phyloP scores from a whole-genome alignment of 1,140 invertebrate genomes.

The Carcinoscorpius rotundicauda region DNA sequence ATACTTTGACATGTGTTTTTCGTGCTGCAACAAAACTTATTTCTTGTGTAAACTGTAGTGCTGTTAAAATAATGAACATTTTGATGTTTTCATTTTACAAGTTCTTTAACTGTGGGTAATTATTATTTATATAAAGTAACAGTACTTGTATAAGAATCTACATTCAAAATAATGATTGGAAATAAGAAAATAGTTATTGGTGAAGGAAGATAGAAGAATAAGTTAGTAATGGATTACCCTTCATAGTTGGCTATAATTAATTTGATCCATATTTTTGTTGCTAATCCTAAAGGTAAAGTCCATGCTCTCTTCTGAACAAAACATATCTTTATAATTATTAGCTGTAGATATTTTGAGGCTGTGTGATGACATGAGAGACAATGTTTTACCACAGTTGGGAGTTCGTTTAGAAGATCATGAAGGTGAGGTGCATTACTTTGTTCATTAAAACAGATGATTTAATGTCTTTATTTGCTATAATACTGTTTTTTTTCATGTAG shows the following conservation, averaged over 20 bases:
- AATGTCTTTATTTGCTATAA: no score
- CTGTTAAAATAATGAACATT: constrained; percentile 25
- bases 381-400: constrained; percentile 74
- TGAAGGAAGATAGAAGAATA: no score
- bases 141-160: no score
- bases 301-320: neutral
- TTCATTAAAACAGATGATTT: no score
- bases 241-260: neutral
- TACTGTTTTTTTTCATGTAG: no score
- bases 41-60: no score
- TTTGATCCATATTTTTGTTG: neutral
- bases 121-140: no score
- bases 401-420: constrained; percentile 83
- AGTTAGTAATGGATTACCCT: no score
- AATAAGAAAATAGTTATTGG: no score
- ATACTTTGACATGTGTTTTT: no score
- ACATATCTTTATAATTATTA: constrained; percentile 20
- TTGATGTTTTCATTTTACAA: constrained; percentile 8
- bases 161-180: no score
- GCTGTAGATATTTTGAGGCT: constrained; percentile 61
- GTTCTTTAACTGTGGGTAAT: constrained; percentile 1
- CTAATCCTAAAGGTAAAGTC: neutral
- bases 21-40: no score
- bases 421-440: constrained; percentile 26
- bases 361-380: constrained; percentile 81